These are phyloP conservation scores for Cuculus canorus DNA, from an alignment of 2,797 vertebrate species.

Conservation along the genomic window DNA sequence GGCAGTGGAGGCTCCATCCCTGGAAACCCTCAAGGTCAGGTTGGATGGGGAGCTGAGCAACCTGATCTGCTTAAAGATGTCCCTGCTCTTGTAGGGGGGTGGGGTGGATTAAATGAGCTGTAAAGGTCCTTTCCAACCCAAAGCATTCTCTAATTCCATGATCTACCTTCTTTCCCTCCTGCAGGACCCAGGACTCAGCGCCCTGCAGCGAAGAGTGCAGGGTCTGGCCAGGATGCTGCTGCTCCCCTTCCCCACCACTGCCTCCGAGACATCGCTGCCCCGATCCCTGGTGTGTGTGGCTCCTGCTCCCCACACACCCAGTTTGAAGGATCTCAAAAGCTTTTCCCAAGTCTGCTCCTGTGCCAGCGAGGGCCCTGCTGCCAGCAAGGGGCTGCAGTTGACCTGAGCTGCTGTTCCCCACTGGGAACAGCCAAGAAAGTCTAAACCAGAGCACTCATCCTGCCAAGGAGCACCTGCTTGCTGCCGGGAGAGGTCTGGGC, in stretches of 20 bases:
- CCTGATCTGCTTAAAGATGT: too few species aligned
- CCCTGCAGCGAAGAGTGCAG: background rate
- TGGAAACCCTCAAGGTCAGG: too few species aligned
- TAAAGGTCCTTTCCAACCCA: too few species aligned
- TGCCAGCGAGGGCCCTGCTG: background rate
- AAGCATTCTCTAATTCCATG: too few species aligned
- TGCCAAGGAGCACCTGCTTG: too few species aligned
- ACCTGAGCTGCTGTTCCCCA: background rate
- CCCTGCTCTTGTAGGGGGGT: too few species aligned
- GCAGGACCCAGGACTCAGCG: too few species aligned
- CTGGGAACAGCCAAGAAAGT: background rate
- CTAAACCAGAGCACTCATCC: background rate
- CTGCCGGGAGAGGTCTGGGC: too few species aligned
- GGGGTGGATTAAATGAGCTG: too few species aligned
- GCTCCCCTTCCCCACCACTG: rapidly evolving
- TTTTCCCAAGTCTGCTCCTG: background rate
- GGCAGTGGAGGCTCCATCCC: too few species aligned
- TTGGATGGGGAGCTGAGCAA: too few species aligned
- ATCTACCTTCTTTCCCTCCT: background rate
- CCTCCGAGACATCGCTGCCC: background rate
- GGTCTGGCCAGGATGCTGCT: rapidly evolving
- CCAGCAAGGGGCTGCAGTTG: background rate
- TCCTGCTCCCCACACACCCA: background rate
- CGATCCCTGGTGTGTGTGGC: too few species aligned
- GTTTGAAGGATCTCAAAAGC: background rate